Base-by-base conservation (phyloP, 2,113 vertebrate species). In the Micromys minutus region DNA sequence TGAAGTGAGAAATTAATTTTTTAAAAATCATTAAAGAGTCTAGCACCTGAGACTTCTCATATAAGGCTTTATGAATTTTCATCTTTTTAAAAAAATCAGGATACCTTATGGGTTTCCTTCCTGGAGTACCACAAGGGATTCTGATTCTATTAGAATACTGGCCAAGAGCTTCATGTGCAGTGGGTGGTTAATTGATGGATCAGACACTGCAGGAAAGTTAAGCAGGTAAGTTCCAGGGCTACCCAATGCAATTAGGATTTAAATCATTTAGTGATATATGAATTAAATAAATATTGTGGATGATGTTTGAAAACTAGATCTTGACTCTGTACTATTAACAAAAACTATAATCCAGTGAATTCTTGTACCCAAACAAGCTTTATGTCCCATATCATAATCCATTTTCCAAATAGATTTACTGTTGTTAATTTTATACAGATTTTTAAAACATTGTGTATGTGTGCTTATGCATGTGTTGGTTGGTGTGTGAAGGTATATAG, bases 331-430 rank as follows among this genome's bases (percentile, higher is more conserved):
- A 36, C 31, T 86, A 77, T 72, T 85, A 85, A 88, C 29, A 93
- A 85, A 10, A 92, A 94, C 85, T 90, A 92, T 22, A 12, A 90
- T 47, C 77, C 2, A 80, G 59, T 93, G 77, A 93, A 72, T 83
- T 96, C 39, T 57, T 89, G 6, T 42, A 57, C 34, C 52, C 65
- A 74, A 92, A 93, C 21, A 92, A 75, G 17, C 69, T 36, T 83
- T 83, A 29, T 67, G 42, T 5, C 42, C 36, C 31, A 9, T 47
- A 80, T 72, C 95, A 39, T 71, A 83, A 59, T 9, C 74, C 57
- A 95, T 52, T 96, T 89, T 91, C 85, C 92, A 92, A 55, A n/a
- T 15, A 83, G 45, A 92, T 91, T 95, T 86, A 7, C 65, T 86
- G 89, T 29, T 17, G 95, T 88, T 81, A 93, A 69, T 89, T 77